Conservation (phyloP, 2,888 invertebrate genomes). For the Aelia acuminata region DNA sequence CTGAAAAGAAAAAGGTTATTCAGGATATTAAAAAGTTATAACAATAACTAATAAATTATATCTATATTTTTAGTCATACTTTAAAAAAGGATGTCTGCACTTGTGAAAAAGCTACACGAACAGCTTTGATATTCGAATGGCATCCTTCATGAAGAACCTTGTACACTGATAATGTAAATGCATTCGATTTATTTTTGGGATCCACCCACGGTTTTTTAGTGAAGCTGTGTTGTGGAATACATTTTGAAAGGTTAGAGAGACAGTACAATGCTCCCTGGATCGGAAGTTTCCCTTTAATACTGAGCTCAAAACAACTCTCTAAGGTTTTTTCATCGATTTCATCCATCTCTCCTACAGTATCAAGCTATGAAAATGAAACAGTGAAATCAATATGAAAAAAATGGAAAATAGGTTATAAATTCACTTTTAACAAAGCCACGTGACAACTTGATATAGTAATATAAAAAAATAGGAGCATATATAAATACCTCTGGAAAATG, state of each 20-base stretch:
- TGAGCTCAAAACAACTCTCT: neutral
- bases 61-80: neutral
- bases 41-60: neutral
- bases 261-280: constrained; percentile 61
- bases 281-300: constrained; percentile 55
- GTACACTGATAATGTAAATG: constrained; percentile 62
- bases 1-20: constrained; percentile 58
- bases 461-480: neutral
- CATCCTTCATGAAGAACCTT: constrained; percentile 62
- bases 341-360: constrained; percentile 34
- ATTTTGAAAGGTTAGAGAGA: constrained; percentile 58
- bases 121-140: constrained; percentile 37
- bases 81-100: constrained; percentile 55
- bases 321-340: constrained; percentile 29
- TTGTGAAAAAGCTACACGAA: constrained; percentile 56
- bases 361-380: constrained; percentile 54
- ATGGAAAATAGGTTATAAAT: neutral
- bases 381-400: neutral
- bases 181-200: constrained; percentile 51
- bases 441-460: neutral
- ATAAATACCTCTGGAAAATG: constrained; percentile 60
- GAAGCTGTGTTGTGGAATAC: constrained; percentile 27
- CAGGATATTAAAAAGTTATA: neutral
- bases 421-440: neutral
- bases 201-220: constrained; percentile 57